Base-by-base conservation (phyloP, 2,113 vertebrate species). In the Neolamprologus hecqui region DNA sequence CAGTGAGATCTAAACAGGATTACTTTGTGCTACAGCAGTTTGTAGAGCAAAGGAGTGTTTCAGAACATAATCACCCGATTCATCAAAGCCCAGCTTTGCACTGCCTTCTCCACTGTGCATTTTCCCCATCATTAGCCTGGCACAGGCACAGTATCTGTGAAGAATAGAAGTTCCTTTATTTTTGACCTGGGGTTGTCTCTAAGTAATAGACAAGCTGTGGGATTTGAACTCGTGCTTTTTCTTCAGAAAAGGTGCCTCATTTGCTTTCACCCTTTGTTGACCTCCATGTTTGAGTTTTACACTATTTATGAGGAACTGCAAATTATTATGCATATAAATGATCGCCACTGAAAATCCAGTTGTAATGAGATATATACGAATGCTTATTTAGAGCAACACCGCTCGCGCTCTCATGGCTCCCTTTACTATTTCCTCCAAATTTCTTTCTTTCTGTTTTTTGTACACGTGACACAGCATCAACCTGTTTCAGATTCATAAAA, bases 11-110 rank as follows among this genome's bases (percentile, higher is more conserved):
- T 88, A 88, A 94, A 91, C 82, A 91, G 94, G 92, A 96, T 94
- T 94, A 94, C 84, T 87, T 82, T 90, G 86, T 91, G 82, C 85
- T 85, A 86, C 75, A 83, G 83, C 87, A 84, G 90, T 94, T 93
- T 95, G 92, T 93, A 90, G 90, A 96, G 90, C 89, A 94, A 94
- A 94, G 86, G 89, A 93, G 82, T 93, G 90, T 92, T 92, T 90
- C 88, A 83, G 89, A 87, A 93, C 89, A 85, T 93, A 92, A 95
- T 95, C 91, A 92, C 92, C 90, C 81, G 31, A 87, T 93, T 92
- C 87, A 93, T 95, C 88, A 90, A 94, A 95, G 86, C 84, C 84
- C 89, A 79, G 90, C 77, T 88, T 84, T 89, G 86, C 86, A 45
- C 82, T 58, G 82, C 21, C 84, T 86, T 88, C 85, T 92, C 70